Evolutionary conservation across 2,888 invertebrate species (phyloP), one percentile per base, ranked within the genome.

Genomic region (Andrena camellia): DNA sequence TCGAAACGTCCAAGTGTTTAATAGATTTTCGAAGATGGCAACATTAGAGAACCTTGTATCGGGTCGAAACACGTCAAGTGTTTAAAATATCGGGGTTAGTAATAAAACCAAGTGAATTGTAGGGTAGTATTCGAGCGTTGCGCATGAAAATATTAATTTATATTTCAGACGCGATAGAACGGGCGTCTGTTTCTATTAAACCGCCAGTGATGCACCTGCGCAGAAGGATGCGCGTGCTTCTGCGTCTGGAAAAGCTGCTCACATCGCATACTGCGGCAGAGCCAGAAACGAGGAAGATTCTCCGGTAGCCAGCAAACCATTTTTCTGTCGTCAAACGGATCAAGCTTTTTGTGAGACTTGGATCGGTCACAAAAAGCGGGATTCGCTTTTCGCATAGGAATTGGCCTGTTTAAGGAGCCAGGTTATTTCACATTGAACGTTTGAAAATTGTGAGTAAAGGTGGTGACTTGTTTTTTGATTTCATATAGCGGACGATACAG

Each of bases 241-340:
- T 83, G 76, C 70, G 67, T 79, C 72, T 70, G 77, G 71, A 83
- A 83, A 84, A 85, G 74, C 72, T 83, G 73, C 33, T 77, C 84
- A 66, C 70, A 80, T 79, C 81, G 76, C 74, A 83, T 78, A 88
- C 79, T 85, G 84, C 81, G 88, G 80, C 81, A 83, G 86, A 83
- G 79, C 83, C 82, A 82, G 85, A 87, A 89, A 89, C 90, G 90
- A 90, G 89, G 88, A 90, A 90, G 90, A 90, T 89, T 90, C 90
- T 88, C 87, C 91, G 91, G 90, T 91, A 91, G 90, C 90, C 89
- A 88, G 90, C 88, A 78, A 90, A 93, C 93, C 93, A 93, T 90
- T 93, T 93, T 93, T 93, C 94, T 93, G 93, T 94, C 94, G 93
- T 94, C 91, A 94, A 94, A 94, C 93, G 94, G 92, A 94, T 94